phyloP scores from a whole-genome alignment of 2,797 vertebrate species.

The Cynopterus sphinx region DNA sequence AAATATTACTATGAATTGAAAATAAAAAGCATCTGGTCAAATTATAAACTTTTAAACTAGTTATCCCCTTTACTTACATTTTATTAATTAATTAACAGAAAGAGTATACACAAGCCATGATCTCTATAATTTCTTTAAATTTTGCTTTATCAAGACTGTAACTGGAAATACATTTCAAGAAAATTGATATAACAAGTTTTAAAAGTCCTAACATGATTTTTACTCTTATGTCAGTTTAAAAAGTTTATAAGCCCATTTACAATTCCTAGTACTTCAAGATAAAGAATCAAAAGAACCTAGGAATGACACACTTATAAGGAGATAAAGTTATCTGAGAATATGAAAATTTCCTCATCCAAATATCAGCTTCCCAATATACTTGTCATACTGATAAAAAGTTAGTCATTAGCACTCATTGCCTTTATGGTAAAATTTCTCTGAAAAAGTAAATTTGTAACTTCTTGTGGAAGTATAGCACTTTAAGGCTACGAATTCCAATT shows the following conservation, averaged over 20 bases:
- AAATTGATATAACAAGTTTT: background rate
- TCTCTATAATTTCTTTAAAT: background rate
- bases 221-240: background rate
- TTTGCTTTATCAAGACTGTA: background rate
- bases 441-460: background rate
- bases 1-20: conserved; percentile 34
- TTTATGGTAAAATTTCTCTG: background rate
- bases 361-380: background rate
- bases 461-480: background rate
- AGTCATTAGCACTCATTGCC: background rate
- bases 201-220: background rate
- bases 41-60: background rate
- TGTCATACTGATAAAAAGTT: background rate
- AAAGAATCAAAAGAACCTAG: background rate
- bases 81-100: background rate
- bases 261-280: conserved; percentile 5
- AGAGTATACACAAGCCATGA: background rate
- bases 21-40: background rate
- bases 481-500: background rate
- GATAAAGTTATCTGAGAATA: background rate
- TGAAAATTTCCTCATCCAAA: background rate
- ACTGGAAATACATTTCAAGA: background rate
- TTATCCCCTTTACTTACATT: background rate
- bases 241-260: background rate
- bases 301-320: background rate